Evolutionary conservation across 2,888 invertebrate genomes (phyloP).

Genomic region (Neoitamus cyanurus): DNA sequence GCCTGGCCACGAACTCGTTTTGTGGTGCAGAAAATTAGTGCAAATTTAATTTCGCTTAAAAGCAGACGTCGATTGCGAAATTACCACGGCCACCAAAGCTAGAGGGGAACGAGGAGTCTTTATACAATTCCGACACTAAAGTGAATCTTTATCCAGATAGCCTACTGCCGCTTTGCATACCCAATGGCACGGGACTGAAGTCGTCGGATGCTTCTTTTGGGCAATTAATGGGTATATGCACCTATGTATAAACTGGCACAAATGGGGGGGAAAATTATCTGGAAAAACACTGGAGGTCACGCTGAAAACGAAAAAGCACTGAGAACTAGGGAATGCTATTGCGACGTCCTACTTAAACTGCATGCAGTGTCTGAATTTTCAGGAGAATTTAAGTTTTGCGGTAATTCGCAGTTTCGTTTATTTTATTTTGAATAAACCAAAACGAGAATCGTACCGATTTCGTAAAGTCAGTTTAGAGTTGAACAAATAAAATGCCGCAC

Average conservation of each 20-base stretch:
- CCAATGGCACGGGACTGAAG: neutral
- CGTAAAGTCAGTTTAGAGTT: neutral
- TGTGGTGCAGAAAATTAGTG: constrained; percentile 33
- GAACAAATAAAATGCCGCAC: neutral
- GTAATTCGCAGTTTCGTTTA: neutral
- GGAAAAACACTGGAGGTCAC: neutral
- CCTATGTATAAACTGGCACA: neutral
- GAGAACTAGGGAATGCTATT: neutral
- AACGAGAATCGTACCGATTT: neutral
- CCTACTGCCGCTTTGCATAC: neutral
- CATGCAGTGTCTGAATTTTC: neutral
- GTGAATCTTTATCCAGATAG: neutral
- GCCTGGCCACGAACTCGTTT: neutral
- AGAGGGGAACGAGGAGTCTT: neutral
- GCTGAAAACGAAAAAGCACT: neutral
- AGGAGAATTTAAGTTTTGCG: neutral
- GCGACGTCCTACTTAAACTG: neutral
- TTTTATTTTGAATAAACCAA: neutral
- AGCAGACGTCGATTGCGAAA: constrained; percentile 13
- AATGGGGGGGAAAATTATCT: neutral
- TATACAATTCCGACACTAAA: constrained; percentile 19
- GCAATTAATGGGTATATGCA: neutral
- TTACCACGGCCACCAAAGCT: neutral
- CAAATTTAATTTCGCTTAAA: constrained; percentile 36
- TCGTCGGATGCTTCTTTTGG: neutral